These are phyloP conservation scores for Squalus acanthias DNA, from an alignment of 2,797 vertebrate species.

Conservation along the genomic window DNA sequence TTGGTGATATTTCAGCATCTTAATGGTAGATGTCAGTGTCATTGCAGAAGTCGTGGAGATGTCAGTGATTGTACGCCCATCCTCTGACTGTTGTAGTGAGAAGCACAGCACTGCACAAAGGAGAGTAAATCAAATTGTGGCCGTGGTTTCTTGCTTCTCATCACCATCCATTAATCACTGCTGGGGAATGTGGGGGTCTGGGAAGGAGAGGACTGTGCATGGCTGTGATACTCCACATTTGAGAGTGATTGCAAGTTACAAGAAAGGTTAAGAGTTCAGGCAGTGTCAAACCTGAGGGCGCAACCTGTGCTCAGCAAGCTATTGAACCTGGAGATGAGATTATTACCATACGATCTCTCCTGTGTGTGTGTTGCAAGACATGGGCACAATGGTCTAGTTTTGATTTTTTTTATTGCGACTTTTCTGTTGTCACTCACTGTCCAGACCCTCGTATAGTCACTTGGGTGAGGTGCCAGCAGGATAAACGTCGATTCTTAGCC, in stretches of 20 bases:
- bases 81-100: neutral
- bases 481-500: neutral
- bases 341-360: neutral
- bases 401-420: neutral
- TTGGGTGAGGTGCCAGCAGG: neutral
- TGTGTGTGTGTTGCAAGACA: neutral
- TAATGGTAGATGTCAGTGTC: neutral
- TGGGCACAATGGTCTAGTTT: neutral
- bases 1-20: neutral
- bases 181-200: no score
- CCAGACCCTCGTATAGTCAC: neutral
- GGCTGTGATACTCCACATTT: neutral
- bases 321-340: neutral
- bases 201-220: neutral
- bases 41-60: neutral
- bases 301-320: neutral
- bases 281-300: neutral
- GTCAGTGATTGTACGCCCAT: no score
- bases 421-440: neutral
- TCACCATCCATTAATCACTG: neutral
- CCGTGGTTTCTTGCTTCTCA: neutral
- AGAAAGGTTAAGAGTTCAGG: neutral
- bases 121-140: neutral
- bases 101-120: neutral
- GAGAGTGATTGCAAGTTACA: neutral